phyloP scores from a whole-genome alignment of 1,140 invertebrate genomes.

The Drosophila willistoni region DNA sequence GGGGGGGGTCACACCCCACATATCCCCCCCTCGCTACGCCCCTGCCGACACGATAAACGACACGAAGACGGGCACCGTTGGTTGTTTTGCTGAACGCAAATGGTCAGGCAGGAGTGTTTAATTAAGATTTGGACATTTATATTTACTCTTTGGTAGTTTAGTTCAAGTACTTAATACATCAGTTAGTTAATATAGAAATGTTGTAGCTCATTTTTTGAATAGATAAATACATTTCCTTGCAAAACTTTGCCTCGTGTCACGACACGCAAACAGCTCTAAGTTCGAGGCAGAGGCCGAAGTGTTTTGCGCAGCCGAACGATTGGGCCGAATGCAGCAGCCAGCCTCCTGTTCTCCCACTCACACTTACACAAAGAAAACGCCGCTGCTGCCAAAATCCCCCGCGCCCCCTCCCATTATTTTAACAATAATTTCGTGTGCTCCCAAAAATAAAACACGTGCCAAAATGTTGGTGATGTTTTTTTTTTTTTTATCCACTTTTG shows the following conservation, averaged over 20 bases:
- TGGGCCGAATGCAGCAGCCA: constrained; percentile 2
- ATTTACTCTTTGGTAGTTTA: too few relatives aligned
- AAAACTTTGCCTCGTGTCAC: background rate
- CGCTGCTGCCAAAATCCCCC: background rate
- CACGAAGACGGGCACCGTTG: too few relatives aligned
- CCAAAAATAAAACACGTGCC: constrained; percentile 44
- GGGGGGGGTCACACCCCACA: too few relatives aligned
- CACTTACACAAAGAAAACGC: constrained; percentile 3
- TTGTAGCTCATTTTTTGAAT: too few relatives aligned
- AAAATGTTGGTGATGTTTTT: constrained; percentile 32
- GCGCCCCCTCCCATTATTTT: background rate
- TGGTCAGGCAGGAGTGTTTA: too few relatives aligned
- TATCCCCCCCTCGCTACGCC: too few relatives aligned
- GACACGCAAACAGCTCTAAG: background rate
- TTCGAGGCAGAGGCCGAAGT: background rate
- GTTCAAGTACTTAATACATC: too few relatives aligned
- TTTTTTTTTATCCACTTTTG: constrained; percentile 67
- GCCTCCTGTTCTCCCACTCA: constrained; percentile 1
- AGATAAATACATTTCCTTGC: too few relatives aligned
- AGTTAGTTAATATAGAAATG: too few relatives aligned
- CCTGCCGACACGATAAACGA: too few relatives aligned
- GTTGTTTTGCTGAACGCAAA: too few relatives aligned
- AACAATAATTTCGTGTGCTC: background rate
- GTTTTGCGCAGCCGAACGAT: background rate
- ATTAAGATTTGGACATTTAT: too few relatives aligned